Conservation (phyloP, 2,888 invertebrate genomes). For the Micoletzkya japonica region DNA sequence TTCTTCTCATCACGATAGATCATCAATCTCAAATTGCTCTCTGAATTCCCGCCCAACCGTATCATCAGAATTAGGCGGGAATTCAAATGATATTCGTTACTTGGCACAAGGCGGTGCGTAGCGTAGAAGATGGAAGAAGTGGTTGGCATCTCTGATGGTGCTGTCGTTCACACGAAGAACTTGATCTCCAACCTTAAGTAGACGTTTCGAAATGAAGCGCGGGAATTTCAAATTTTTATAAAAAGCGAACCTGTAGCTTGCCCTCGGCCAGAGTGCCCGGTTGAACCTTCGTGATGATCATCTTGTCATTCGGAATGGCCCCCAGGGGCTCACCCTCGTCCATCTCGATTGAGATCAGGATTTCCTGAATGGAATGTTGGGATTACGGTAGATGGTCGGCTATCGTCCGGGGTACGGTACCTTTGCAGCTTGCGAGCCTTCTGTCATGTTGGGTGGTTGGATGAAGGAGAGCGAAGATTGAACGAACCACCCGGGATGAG, state of each 20-base stretch:
- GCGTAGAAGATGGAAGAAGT: slow-evolving; percentile 43
- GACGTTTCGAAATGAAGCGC: neutral
- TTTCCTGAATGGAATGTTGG: slow-evolving; percentile 31
- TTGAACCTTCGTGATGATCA: slow-evolving; percentile 55
- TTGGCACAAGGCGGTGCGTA: slow-evolving; percentile 39
- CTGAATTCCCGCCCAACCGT: too few species aligned
- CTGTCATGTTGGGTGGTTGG: too few species aligned
- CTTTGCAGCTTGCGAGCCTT: too few species aligned
- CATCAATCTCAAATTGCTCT: slow-evolving; percentile 3
- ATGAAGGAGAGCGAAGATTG: too few species aligned
- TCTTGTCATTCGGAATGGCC: slow-evolving; percentile 56
- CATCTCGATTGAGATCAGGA: slow-evolving; percentile 49
- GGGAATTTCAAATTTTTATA: too few species aligned
- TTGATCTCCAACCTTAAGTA: slow-evolving; percentile 38
- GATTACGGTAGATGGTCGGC: too few species aligned
- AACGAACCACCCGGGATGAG: too few species aligned
- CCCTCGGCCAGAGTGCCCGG: slow-evolving; percentile 53
- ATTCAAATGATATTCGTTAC: neutral
- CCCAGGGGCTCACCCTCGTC: slow-evolving; percentile 60
- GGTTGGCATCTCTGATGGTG: slow-evolving; percentile 34
- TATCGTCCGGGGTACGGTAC: too few species aligned
- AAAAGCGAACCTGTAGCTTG: slow-evolving; percentile 47
- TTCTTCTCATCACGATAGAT: slow-evolving; percentile 33
- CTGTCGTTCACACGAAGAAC: slow-evolving; percentile 39
- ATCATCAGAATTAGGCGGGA: neutral